Conservation (phyloP, 1,140 invertebrate species). For the Ladona fulva region DNA sequence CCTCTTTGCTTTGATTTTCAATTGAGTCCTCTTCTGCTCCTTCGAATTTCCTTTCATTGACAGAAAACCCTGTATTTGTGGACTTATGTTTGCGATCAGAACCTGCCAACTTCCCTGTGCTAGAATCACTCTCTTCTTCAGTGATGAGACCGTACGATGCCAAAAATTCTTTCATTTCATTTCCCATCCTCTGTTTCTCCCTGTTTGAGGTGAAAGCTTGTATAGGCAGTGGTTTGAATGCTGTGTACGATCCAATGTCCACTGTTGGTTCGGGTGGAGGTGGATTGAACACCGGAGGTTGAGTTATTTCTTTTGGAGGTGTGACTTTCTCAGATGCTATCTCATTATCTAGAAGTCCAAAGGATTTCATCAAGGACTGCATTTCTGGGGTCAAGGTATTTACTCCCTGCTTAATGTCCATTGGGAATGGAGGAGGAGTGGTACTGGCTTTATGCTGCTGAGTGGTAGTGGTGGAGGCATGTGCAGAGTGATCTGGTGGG, state of each 20-base stretch:
- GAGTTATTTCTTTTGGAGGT: constrained; percentile 21
- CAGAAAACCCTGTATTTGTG: no score
- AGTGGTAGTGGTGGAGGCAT: not conserved
- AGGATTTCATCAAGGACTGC: constrained; percentile 35
- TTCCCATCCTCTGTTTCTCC: constrained; percentile 25
- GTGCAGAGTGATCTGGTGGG: not conserved
- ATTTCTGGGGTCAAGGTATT: constrained; percentile 36
- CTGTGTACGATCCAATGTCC: constrained; percentile 40
- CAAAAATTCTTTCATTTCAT: constrained; percentile 47
- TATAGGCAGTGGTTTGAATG: constrained; percentile 48
- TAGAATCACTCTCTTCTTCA: not conserved
- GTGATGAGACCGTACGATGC: constrained; percentile 43
- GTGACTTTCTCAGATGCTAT: constrained; percentile 22
- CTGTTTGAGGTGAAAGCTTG: constrained; percentile 28
- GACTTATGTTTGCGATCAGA: not conserved
- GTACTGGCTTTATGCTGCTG: not conserved
- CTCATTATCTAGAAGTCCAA: constrained; percentile 31
- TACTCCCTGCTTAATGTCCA: constrained; percentile 30
- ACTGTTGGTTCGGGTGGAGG: constrained; percentile 27
- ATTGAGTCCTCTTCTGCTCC: not conserved
- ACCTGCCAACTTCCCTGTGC: not conserved
- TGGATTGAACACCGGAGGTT: constrained; percentile 16
- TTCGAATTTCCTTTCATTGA: not conserved
- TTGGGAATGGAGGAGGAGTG: not conserved
- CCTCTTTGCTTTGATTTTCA: constrained; percentile 30